Base-by-base conservation (phyloP, 2,797 vertebrate species). In the Eurystomus glaucurus region DNA sequence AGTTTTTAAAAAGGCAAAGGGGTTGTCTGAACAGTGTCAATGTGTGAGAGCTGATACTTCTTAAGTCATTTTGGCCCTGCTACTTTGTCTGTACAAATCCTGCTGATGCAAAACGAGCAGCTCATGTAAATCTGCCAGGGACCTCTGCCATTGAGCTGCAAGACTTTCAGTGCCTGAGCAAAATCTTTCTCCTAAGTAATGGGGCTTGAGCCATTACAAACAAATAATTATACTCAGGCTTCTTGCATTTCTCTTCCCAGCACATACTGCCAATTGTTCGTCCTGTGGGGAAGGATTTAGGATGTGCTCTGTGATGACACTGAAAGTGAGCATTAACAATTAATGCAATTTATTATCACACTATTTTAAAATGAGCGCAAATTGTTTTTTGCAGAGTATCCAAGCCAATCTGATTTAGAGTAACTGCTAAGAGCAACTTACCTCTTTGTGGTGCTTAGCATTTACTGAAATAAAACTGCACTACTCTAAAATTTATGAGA, bases 331-430 rank as follows among this genome's bases (percentile, higher is more conserved):
- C 95, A 97, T 97, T 96, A 97, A 97, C 94, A 94, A 97, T 97
- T 97, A 94, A 97, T 97, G 95, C 83, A 97, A 95, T 97, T 96
- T 69, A 96, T 97, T 96, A 96, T 92, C 58, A 84, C 91, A 72
- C 76, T 81, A 16, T 86, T 90, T 90, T 90, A 62, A 94, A 96
- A 55, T 48, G 69, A 48, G 58, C 20, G 55, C 25, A 92, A 90
- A 93, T 78, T 94, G 92, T 7, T 65, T 95, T 91, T 75, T 90
- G 82, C 81, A 76, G 14, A 16, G 13, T 21, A 77, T 70, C 79
- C 82, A 88, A 89, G 35, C 26, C 52, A 83, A 64, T 78, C n/a
- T 85, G 52, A 65, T 61, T 91, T 31, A 85, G 51, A 76, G 57
- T 65, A 61, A 69, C 55, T 96, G 72, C 92, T 93, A 88, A 81